Evolutionary conservation across 2,113 vertebrate genomes (phyloP), one percentile per base, ranked within the genome.

Genomic region (Mastomys natalensis): DNA sequence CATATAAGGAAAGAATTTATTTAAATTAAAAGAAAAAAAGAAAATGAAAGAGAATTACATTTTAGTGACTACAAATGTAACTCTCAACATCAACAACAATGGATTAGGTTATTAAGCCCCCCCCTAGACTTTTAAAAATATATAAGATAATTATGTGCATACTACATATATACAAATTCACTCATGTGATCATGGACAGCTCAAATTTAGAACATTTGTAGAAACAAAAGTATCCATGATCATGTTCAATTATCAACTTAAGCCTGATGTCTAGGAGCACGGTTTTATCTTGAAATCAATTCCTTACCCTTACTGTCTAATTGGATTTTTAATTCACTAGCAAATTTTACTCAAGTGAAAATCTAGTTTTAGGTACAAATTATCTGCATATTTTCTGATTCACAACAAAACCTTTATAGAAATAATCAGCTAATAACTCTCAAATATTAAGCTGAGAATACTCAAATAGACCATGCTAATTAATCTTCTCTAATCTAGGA

Each of bases 181-280:
- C 15, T 87, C 87, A 73, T 60, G 40, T n/a, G 60, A 87, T 84
- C 40, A 62, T 19, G 19, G 45, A 87, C 58, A n/a, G 12, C 29
- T 58, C 77, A 29, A 85, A 55, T 74, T 91, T 87, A 53, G 17
- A 88, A 94, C 94, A 90, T 70, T 87, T 92, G 21, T 29, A 70
- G 60, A 58, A 93, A 45, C 29, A 40, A 92, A 24, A 76, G 9
- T 74, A 62, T 37, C 78, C 80, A 87, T 55, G 60, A 92, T 22
- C 51, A 29, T 37, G 17, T 80, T 76, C 31, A 89, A 72, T 77
- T 91, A 45, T 89, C 78, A 78, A 66, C 74, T 60, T 96, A 37
- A 90, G 68, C 34, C 13, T 15, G 68, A 70, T 3, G 90, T 84
- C 29, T 45, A 85, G 53, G 51, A 88, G n/a, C 8, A 53, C 94